phyloP scores from a whole-genome alignment of 2,888 invertebrate species.

The Zele albiditarsus region DNA sequence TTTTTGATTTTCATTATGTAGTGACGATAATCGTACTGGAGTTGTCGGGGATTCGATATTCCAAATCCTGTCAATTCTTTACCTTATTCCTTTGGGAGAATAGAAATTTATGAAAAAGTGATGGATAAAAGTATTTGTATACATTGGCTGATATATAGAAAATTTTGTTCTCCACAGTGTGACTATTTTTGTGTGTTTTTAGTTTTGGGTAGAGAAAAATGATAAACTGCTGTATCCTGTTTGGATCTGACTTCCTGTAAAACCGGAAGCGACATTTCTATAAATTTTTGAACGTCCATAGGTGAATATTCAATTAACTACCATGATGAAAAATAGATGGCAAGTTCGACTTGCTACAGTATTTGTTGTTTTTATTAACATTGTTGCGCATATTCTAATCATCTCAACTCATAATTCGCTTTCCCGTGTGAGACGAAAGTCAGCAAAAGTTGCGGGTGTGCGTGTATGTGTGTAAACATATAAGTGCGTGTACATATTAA shows the following conservation, averaged over 20 bases:
- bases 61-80: no score
- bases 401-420: constrained; percentile 23
- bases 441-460: not conserved
- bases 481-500: not conserved
- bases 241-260: not conserved
- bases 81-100: no score
- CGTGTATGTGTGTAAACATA: not conserved
- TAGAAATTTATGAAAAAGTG: no score
- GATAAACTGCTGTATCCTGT: not conserved
- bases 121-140: no score
- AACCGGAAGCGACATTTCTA: not conserved
- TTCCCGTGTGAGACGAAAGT: constrained; percentile 22
- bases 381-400: constrained; percentile 10
- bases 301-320: not conserved
- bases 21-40: no score
- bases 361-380: constrained; percentile 6
- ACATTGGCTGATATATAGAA: no score
- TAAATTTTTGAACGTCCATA: not conserved
- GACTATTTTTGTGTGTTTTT: not conserved
- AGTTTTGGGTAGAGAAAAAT: not conserved
- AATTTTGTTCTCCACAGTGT: no score
- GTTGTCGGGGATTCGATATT: no score
- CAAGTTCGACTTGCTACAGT: not conserved
- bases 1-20: no score
- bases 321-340: not conserved